Evolutionary conservation across 2,888 invertebrate species (phyloP).

Genomic region (Acronicta aceris): DNA sequence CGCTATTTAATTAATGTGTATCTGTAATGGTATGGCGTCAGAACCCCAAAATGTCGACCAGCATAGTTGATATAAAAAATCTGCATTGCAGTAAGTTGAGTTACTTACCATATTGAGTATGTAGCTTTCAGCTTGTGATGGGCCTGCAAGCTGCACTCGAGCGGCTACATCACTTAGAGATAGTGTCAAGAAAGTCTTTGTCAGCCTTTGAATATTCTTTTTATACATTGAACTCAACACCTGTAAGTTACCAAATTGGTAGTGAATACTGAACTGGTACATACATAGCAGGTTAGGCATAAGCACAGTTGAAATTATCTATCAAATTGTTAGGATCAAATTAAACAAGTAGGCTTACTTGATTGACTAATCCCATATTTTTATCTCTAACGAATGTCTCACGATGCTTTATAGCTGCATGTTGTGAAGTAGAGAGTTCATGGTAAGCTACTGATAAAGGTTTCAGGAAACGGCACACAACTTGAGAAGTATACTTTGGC

Average conservation of each 20-base stretch:
- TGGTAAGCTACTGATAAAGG: conserved; percentile 96
- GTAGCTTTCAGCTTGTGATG: conserved; percentile 97
- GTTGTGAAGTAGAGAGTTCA: conserved; percentile 95
- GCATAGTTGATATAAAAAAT: no score
- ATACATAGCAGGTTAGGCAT: no score
- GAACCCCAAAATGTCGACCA: no score
- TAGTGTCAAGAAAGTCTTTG: conserved; percentile 97
- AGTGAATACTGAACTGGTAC: no score
- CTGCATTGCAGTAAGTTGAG: not conserved
- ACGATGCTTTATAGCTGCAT: conserved; percentile 93
- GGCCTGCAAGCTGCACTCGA: conserved; percentile 95
- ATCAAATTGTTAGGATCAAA: no score
- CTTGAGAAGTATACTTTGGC: conserved; percentile 97
- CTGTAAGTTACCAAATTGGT: conserved; percentile 75
- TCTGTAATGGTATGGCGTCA: no score
- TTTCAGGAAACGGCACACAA: conserved; percentile 95
- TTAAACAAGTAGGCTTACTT: no score
- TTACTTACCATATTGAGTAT: conserved; percentile 96
- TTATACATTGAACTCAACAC: conserved; percentile 97
- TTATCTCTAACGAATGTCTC: conserved; percentile 94
- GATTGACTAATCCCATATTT: conserved; percentile 94
- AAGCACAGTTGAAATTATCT: not conserved
- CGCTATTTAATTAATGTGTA: no score
- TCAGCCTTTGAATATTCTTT: conserved; percentile 98
- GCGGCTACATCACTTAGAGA: conserved; percentile 97